Base-by-base conservation (phyloP, 2,888 invertebrate genomes). In the Epsilonema sp. region DNA sequence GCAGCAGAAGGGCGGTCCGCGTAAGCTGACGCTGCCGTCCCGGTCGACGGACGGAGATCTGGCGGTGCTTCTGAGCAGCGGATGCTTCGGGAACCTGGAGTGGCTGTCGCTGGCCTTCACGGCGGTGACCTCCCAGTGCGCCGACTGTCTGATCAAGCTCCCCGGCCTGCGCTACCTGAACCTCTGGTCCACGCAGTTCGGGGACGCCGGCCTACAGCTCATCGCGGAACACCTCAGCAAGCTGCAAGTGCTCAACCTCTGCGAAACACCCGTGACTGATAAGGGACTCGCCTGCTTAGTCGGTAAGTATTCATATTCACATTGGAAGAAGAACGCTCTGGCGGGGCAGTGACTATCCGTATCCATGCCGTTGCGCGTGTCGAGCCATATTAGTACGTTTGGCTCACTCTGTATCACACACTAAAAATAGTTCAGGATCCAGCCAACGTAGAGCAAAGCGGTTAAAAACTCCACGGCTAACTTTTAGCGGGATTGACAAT, bases 101-200 rank as follows among this genome's bases (percentile, higher is more conserved):
- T 80, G 78, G 61, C 74, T 81, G 50, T 80, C 79, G 52, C 71
- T 82, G 51, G 82, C 82, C 51, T 82, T 82, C 66, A 82, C 82
- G 42, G 77, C 79, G 59, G 80, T 82, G 55, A 82, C 82, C 51
- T 79, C 11, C 31, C 11, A 8, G 11, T 31, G 31, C 31, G 31
- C 31, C 11, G 31, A 31, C 11, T 31, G 31, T 16, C 31, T 31
- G 48, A 80, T 82, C 58, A 80, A 81, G 70, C 67, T 82, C 57
- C 81, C 81, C 20, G 77, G 80, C 5, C 72, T 82, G 20, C 75
- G 79, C 53, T 80, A 81, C 65, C 73, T 82, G 53, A 82, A 82
- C 66, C 69, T 82, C 47, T 82, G 82, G 82, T 79, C 80, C 5
- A 82, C 82, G 3, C 75, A 81, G 72, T 82, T 82, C 67, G 80